phyloP scores from a whole-genome alignment of 2,797 vertebrate species.

The Pampus argenteus region DNA sequence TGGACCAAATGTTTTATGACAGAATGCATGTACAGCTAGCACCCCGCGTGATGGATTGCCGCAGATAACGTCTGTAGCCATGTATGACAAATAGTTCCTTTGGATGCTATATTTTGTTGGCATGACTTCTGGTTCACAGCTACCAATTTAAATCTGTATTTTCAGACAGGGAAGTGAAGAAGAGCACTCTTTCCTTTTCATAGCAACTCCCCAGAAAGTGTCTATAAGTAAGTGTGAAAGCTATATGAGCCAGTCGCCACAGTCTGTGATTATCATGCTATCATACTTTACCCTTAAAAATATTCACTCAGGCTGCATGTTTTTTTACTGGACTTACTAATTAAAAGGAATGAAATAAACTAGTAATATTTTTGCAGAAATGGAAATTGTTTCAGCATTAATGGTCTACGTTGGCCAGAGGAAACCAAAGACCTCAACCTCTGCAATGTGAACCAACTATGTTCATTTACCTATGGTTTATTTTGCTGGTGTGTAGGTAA shows the following conservation, averaged over 20 bases:
- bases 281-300: background rate
- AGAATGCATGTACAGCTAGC: background rate
- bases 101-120: background rate
- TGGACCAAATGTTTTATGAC: background rate
- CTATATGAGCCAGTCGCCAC: background rate
- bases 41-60: background rate
- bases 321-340: background rate
- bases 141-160: background rate
- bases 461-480: slow-evolving; percentile 14
- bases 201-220: background rate
- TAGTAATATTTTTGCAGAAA: background rate
- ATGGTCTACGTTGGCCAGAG: background rate
- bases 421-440: slow-evolving; percentile 17
- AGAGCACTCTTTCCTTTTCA: background rate
- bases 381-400: slow-evolving; percentile 10
- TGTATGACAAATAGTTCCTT: background rate
- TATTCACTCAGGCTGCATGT: background rate
- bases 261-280: slow-evolving; percentile 1
- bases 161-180: background rate
- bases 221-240: slow-evolving; percentile 8
- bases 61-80: background rate
- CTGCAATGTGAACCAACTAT: background rate
- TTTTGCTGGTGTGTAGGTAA: slow-evolving; percentile 7
- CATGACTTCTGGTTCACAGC: background rate
- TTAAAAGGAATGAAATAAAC: background rate